Percentiles rank a stretch among this genome's conserved stretches.
Conservation (phyloP, 2,888 invertebrate genomes). For the Drosophila longiperda region DNA sequence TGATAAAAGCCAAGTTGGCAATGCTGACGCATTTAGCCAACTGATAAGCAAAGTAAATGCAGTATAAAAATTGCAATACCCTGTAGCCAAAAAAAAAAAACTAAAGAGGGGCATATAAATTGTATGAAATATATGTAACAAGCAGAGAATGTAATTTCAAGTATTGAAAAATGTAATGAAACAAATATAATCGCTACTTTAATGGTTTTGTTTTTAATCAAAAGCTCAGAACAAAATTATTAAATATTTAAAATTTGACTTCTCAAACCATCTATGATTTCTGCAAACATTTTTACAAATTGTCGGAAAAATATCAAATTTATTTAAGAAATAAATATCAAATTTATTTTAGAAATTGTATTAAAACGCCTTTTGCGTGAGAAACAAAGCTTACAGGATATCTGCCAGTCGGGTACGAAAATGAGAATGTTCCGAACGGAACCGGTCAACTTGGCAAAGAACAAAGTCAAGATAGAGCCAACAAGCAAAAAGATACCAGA, state of each 20-base stretch:
- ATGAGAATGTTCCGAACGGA: slow-evolving; percentile 1
- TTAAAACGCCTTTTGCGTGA: neutral
- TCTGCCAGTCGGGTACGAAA: neutral
- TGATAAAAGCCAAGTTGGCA: slow-evolving; percentile 50
- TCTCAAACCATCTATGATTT: neutral
- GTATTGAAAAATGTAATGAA: neutral
- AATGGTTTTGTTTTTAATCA: neutral
- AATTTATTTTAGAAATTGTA: neutral
- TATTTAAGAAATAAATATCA: neutral
- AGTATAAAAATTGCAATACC: slow-evolving; percentile 33
- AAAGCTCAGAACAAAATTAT: neutral
- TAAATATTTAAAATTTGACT: neutral
- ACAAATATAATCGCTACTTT: neutral
- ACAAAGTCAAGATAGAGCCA: slow-evolving; percentile 48
- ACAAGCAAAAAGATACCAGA: slow-evolving; percentile 33
- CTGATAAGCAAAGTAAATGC: slow-evolving; percentile 64
- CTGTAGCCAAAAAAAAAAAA: neutral
- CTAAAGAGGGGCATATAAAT: neutral
- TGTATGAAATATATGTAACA: neutral
- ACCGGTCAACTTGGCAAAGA: slow-evolving; percentile 10
- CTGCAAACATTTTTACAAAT: neutral
- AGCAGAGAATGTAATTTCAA: neutral
- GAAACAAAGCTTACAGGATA: slow-evolving; percentile 7
- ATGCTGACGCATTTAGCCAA: slow-evolving; percentile 71
- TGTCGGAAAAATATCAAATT: neutral